Evolutionary conservation across 2,888 invertebrate genomes (phyloP).

Genomic region (Hypselothyrea guttata): DNA sequence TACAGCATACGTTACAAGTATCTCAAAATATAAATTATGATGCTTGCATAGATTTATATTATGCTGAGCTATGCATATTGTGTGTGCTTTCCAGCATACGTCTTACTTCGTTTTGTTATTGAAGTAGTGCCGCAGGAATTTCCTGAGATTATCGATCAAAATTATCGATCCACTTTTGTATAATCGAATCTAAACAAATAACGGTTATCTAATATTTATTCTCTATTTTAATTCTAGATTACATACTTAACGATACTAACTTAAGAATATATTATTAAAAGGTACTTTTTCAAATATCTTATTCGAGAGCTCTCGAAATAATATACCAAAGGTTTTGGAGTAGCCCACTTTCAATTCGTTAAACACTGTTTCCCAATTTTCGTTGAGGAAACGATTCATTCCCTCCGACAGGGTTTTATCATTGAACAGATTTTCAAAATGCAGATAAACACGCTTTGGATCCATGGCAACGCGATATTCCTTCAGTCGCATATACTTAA

Average conservation of each 20-base stretch:
- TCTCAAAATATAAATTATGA: too few species aligned
- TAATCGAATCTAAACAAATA: slow-evolving; percentile 5
- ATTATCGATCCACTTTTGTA: neutral
- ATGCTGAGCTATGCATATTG: too few species aligned
- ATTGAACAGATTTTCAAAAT: slow-evolving; percentile 88
- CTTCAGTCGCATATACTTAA: slow-evolving; percentile 85
- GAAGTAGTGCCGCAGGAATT: too few species aligned
- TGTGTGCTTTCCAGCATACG: too few species aligned
- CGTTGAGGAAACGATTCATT: slow-evolving; percentile 87
- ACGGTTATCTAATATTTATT: slow-evolving; percentile 51
- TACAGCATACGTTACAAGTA: too few species aligned
- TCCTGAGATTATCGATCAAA: too few species aligned
- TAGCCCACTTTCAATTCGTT: slow-evolving; percentile 87
- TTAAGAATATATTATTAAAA: slow-evolving; percentile 86
- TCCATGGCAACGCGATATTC: slow-evolving; percentile 86
- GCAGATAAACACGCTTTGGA: slow-evolving; percentile 85
- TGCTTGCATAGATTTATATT: too few species aligned
- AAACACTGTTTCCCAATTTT: slow-evolving; percentile 87
- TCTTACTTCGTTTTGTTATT: too few species aligned
- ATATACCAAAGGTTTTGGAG: slow-evolving; percentile 86
- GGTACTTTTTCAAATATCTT: slow-evolving; percentile 87
- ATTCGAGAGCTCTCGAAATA: slow-evolving; percentile 87
- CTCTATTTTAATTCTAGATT: slow-evolving; percentile 40
- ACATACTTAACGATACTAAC: slow-evolving; percentile 51
- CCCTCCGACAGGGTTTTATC: slow-evolving; percentile 85